phyloP scores from a whole-genome alignment of 1,140 invertebrate species.

The Lamellibrachia luymesi region DNA sequence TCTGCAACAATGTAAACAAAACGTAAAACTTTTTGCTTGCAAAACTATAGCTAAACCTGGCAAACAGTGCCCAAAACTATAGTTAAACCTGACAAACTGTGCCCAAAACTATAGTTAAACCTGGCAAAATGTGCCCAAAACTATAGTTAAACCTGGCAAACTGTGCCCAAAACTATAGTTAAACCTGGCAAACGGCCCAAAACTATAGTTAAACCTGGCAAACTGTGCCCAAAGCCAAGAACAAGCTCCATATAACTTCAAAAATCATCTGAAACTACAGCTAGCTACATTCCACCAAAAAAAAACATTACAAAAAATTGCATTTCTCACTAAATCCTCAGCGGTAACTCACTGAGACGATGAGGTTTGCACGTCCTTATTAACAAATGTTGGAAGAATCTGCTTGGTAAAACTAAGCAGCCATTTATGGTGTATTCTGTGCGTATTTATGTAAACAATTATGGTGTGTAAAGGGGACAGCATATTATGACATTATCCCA shows the following conservation, averaged over 20 bases:
- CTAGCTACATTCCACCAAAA: no score
- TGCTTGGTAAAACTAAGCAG: neutral
- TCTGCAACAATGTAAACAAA: conserved; percentile 62
- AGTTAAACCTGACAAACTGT: neutral
- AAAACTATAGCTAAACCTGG: conserved; percentile 19
- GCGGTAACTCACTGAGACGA: no score
- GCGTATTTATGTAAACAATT: neutral
- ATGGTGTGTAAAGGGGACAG: neutral
- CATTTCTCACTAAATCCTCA: no score
- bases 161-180: conserved; percentile 16
- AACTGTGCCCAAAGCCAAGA: neutral
- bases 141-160: conserved; percentile 22
- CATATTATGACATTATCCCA: no score
- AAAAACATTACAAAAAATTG: no score
- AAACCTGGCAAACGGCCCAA: conserved; percentile 22
- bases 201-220: neutral
- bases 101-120: neutral
- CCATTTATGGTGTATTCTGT: neutral
- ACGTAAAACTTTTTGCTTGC: conserved; percentile 16
- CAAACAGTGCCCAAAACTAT: conserved; percentile 21
- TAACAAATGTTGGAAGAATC: neutral
- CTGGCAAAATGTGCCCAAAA: neutral
- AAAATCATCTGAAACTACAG: no score
- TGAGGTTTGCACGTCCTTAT: neutral
- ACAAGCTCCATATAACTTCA: no score